Conservation (phyloP, 2,797 vertebrate genomes). For the Uromys caudimaculatus region DNA sequence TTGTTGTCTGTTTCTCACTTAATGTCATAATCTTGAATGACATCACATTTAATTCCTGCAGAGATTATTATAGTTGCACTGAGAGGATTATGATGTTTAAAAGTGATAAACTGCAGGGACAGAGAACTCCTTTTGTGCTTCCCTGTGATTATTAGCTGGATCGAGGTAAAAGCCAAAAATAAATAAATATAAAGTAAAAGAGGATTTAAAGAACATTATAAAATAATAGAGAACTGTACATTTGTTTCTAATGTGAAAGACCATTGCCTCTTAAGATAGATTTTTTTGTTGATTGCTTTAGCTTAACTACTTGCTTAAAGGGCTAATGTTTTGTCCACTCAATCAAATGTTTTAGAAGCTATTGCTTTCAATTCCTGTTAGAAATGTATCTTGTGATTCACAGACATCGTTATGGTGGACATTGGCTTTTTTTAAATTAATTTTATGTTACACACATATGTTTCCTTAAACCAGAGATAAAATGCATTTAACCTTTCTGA, state of each 20-base stretch:
- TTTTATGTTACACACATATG: neutral
- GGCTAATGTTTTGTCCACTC: slow-evolving; percentile 63
- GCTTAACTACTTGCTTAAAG: slow-evolving; percentile 75
- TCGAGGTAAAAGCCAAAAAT: slow-evolving; percentile 41
- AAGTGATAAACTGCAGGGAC: slow-evolving; percentile 83
- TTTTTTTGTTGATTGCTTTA: slow-evolving; percentile 55
- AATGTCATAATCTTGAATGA: slow-evolving; percentile 86
- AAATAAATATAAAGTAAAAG: neutral
- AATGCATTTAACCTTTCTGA: neutral
- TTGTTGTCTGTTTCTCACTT: slow-evolving; percentile 73
- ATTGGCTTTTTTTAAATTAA: neutral
- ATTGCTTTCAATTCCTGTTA: slow-evolving; percentile 71
- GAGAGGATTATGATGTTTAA: slow-evolving; percentile 86
- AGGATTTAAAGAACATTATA: slow-evolving; percentile 31
- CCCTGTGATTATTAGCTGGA: slow-evolving; percentile 56
- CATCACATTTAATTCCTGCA: slow-evolving; percentile 87
- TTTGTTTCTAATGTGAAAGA: slow-evolving; percentile 50
- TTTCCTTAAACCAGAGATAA: neutral
- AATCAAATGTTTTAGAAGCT: slow-evolving; percentile 69
- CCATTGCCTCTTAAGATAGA: slow-evolving; percentile 64
- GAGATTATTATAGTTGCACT: slow-evolving; percentile 84
- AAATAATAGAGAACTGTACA: slow-evolving; percentile 52
- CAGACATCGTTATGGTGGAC: slow-evolving; percentile 33
- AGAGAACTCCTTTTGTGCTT: slow-evolving; percentile 69
- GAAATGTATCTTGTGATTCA: slow-evolving; percentile 64